Base-by-base conservation (phyloP, 2,113 vertebrate genomes). In the Dunckerocampus dactyliophorus region DNA sequence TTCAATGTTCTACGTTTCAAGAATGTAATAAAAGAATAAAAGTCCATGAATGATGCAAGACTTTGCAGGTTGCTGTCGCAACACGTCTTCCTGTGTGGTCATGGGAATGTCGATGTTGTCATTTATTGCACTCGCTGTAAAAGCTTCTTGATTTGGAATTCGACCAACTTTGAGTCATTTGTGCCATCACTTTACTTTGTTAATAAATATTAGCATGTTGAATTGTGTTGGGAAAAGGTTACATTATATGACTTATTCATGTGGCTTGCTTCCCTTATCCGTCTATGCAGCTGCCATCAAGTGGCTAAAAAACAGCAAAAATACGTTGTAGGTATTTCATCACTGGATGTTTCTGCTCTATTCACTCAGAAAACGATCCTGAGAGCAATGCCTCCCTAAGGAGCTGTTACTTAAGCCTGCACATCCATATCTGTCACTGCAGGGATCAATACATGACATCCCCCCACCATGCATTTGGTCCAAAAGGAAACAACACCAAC, bases 361-460 rank as follows among this genome's bases (percentile, higher is more conserved):
- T 16, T 63, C 50, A 3, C 31, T 45, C 50, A n/a, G 55, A 68
- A 58, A 69, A 12, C 11, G 37, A 47, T 59, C 28, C 45, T 8
- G 8, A 37, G 2, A 31, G 57, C 15, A 46, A 20, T 53, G 9
- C 2, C 4, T 11, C 72, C 59, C 60, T 12, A 8, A 69, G 59
- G 62, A 53, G 46, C 50, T 53, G 58, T 66, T 31, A 39, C 52
- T 79, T 37, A 70, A 60, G 16, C 45, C 68, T 31, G 1, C 28
- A 68, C 62, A 59, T 24, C 24, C 59, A 63, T 53, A 71, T 65
- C 65, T 66, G 59, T 67, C 61, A 54, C 53, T 19, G 39, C 39
- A 43, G 21, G 42, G 62, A 77, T 79, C 65, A 74, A 67, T 71
- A 57, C 13, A 60, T 48, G 50, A 42, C 66, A 74, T 72, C 13